phyloP scores from a whole-genome alignment of 2,888 invertebrate species.

The Caenorhabditis macrosperma region DNA sequence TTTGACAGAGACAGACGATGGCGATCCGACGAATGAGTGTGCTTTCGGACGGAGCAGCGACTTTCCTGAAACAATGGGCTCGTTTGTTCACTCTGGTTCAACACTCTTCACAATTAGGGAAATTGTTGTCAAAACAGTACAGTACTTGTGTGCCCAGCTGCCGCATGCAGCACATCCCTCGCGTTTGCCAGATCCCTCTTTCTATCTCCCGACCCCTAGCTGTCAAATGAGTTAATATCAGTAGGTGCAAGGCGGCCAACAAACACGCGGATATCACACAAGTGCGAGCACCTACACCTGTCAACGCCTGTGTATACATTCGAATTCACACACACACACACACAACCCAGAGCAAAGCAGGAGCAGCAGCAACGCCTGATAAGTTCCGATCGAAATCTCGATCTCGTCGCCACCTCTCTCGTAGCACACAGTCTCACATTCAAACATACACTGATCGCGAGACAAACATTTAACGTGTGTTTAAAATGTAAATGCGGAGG shows the following conservation, averaged over 20 bases:
- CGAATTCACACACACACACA: slow-evolving; percentile 41
- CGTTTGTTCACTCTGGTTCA: neutral
- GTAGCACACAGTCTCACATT: slow-evolving; percentile 16
- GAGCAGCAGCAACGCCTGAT: slow-evolving; percentile 47
- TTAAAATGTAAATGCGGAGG: slow-evolving; percentile 50
- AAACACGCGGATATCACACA: slow-evolving; percentile 19
- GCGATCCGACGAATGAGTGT: slow-evolving; percentile 30
- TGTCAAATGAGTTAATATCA: neutral
- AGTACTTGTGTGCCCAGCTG: neutral
- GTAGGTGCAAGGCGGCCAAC: slow-evolving; percentile 17
- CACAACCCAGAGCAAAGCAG: neutral
- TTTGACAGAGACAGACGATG: slow-evolving; percentile 24
- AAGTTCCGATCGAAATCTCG: slow-evolving; percentile 47
- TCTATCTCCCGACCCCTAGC: neutral
- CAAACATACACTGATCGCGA: slow-evolving; percentile 33
- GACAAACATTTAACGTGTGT: slow-evolving; percentile 53
- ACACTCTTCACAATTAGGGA: neutral
- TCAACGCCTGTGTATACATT: slow-evolving; percentile 58
- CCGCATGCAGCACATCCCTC: neutral
- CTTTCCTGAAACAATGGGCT: slow-evolving; percentile 32
- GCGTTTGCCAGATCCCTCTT: neutral
- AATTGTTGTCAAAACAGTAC: neutral
- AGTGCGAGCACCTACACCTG: slow-evolving; percentile 39
- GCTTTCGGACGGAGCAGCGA: slow-evolving; percentile 20
- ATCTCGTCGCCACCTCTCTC: neutral